Conservation (phyloP, 2,797 vertebrate species). For the Remorina albescens region DNA sequence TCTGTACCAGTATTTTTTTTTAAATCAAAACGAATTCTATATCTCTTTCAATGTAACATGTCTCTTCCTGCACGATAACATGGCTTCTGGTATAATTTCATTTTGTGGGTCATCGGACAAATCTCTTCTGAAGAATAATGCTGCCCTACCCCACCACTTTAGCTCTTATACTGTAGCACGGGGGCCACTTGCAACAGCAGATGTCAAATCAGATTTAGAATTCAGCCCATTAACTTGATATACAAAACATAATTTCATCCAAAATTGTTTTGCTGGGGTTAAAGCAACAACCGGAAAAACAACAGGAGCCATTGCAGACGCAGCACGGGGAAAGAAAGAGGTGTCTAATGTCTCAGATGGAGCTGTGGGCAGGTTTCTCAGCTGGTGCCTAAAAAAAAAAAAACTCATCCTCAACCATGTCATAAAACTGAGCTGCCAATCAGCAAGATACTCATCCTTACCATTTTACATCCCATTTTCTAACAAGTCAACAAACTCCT, state of each 20-base stretch:
- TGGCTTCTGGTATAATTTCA: conserved; percentile 33
- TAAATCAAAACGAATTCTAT: conserved; percentile 4
- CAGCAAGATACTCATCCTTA: not conserved
- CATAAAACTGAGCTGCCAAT: not conserved
- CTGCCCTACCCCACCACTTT: conserved; percentile 14
- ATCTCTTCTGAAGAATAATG: conserved; percentile 43
- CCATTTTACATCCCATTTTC: conserved; percentile 25
- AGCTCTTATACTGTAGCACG: conserved; percentile 4
- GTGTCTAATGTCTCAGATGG: too few species aligned
- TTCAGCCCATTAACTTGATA: not conserved
- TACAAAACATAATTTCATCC: not conserved
- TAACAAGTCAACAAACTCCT: conserved; percentile 21
- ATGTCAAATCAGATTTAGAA: conserved; percentile 32
- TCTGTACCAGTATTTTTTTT: not conserved
- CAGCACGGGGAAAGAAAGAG: not conserved
- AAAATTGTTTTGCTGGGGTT: conserved; percentile 1
- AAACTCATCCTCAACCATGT: not conserved
- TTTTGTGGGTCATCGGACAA: conserved; percentile 50
- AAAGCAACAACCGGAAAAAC: not conserved
- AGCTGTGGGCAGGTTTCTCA: not conserved
- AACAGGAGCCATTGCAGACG: not conserved
- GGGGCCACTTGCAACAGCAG: conserved; percentile 3
- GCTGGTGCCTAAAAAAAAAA: not conserved
- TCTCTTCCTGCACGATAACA: conserved; percentile 22
- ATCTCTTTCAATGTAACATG: conserved; percentile 1